A percentile compares a stretch with the other conserved stretches of the same genome.
Evolutionary conservation across 2,113 vertebrate genomes (phyloP).

Genomic region (Rhipidura dahli): DNA sequence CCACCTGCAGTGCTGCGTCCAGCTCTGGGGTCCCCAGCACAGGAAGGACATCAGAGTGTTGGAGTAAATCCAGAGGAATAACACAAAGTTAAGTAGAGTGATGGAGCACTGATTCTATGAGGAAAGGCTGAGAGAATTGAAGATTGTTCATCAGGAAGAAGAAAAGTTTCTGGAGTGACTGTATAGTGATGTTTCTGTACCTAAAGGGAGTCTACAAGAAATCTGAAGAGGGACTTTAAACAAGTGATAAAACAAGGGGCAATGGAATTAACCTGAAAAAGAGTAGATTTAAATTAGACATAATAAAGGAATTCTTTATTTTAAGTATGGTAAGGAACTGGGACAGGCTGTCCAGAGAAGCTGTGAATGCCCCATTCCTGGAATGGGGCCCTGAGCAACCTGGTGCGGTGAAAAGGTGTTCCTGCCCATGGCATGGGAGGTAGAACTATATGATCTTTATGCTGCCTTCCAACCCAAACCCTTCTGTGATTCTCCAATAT

Average conservation of each 20-base stretch:
- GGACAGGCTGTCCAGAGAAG: background rate
- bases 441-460: background rate
- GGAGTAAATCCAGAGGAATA: background rate
- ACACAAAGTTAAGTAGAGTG: background rate
- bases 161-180: background rate
- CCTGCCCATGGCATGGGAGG: background rate
- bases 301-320: no score
- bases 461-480: background rate
- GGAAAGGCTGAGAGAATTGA: background rate
- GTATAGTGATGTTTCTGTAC: background rate
- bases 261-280: background rate
- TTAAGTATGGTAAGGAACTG: background rate
- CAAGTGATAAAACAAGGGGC: background rate
- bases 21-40: background rate
- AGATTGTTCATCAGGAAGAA: background rate
- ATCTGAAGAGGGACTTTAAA: background rate
- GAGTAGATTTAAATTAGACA: background rate
- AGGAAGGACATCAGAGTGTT: fast-evolving
- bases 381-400: background rate
- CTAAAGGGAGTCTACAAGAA: background rate
- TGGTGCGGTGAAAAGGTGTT: background rate
- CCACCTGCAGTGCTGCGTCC: background rate
- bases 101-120: background rate
- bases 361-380: background rate
- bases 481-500: background rate